These are phyloP conservation scores for Nasonia vitripennis DNA, from an alignment of 1,140 invertebrate species.

Conservation along the genomic window DNA sequence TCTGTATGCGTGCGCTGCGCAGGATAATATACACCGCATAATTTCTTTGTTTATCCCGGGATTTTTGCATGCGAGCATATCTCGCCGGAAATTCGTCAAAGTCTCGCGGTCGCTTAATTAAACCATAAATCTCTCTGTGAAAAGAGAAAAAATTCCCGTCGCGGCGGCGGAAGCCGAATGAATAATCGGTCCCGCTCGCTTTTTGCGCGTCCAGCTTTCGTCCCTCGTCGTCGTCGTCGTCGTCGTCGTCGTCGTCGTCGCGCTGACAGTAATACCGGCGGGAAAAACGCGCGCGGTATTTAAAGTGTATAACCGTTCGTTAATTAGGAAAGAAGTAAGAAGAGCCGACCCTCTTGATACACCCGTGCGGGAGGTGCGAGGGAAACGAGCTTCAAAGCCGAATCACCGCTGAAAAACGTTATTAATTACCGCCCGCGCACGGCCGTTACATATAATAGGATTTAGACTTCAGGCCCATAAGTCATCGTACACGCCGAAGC, in stretches of 20 bases:
- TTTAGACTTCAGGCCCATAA: not conserved
- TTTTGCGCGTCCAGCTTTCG: not conserved
- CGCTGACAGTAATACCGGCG: not conserved
- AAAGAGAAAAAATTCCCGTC: not conserved
- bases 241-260: not conserved
- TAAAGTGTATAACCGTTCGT: not conserved
- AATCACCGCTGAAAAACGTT: not conserved
- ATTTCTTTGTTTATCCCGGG: constrained; percentile 31
- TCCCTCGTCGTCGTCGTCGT: not conserved
- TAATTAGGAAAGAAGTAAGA: not conserved
- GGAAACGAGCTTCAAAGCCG: not conserved
- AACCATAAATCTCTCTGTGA: constrained; percentile 46
- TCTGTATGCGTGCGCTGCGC: not conserved
- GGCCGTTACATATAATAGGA: not conserved
- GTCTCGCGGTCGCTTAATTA: constrained; percentile 45
- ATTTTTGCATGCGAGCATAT: constrained; percentile 8
- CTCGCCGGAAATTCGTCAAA: constrained; percentile 37
- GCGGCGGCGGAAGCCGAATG: not conserved
- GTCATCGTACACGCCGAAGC: not conserved
- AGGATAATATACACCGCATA: not conserved
- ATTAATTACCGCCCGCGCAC: not conserved
- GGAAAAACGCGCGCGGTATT: not conserved
- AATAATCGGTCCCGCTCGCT: not conserved
- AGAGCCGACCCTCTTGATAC: not conserved
- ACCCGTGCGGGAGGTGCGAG: not conserved